These are phyloP conservation scores for Phyto melanocephala DNA, from an alignment of 2,888 invertebrate species.

Conservation along the genomic window DNA sequence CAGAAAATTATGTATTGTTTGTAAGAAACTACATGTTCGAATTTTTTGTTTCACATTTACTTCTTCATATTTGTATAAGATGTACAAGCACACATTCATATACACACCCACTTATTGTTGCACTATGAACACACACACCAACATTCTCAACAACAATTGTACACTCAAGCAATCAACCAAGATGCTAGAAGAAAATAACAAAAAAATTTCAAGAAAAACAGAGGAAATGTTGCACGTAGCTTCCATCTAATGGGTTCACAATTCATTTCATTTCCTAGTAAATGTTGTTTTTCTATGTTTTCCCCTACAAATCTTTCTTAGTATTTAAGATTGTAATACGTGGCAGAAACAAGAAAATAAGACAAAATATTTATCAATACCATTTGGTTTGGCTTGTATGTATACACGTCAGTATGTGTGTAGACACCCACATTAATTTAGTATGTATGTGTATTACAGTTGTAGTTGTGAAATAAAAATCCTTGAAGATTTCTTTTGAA, in stretches of 20 bases:
- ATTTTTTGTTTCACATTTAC: neutral
- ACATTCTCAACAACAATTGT: neutral
- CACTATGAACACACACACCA: neutral
- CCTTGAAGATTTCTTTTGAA: slow-evolving; percentile 74
- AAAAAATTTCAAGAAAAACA: neutral
- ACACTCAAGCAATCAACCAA: neutral
- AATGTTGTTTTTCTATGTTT: slow-evolving; percentile 13
- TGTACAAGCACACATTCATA: neutral
- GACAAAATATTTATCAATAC: neutral
- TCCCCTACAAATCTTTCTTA: neutral
- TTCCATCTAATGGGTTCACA: slow-evolving; percentile 40
- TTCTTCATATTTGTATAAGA: neutral
- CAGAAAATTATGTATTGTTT: slow-evolving; percentile 52
- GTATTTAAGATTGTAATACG: slow-evolving; percentile 9
- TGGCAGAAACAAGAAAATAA: neutral
- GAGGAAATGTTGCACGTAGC: slow-evolving; percentile 55
- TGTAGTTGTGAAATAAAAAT: slow-evolving; percentile 69
- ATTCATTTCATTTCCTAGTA: slow-evolving; percentile 50
- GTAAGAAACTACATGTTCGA: slow-evolving; percentile 18
- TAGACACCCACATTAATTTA: too few species aligned
- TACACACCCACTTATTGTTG: neutral
- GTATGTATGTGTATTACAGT: neutral
- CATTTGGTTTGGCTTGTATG: neutral
- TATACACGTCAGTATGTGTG: neutral
- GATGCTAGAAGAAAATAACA: neutral